Evolutionary conservation across 2,888 invertebrate genomes (phyloP).

Genomic region (Thumatha senex): DNA sequence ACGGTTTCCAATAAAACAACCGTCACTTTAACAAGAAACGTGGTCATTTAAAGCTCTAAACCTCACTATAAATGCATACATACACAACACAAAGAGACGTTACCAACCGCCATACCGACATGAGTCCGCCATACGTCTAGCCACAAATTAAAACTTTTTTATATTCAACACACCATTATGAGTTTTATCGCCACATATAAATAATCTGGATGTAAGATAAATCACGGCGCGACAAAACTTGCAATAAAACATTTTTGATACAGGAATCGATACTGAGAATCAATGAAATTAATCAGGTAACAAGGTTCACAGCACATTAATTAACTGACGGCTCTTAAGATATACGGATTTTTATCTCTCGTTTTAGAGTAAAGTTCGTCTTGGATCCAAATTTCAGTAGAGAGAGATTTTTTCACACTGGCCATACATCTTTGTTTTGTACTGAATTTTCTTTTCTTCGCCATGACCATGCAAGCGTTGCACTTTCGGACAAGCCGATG

Average conservation of each 20-base stretch:
- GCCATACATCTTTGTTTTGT: too few relatives aligned
- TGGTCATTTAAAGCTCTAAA: conserved; percentile 9
- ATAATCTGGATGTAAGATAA: conserved; percentile 52
- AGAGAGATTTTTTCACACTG: too few relatives aligned
- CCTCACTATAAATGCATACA: neutral
- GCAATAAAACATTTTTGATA: conserved; percentile 45
- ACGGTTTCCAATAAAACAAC: conserved; percentile 23
- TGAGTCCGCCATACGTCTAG: conserved; percentile 31
- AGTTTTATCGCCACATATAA: conserved; percentile 54
- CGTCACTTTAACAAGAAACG: conserved; percentile 20
- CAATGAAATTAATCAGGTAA: conserved; percentile 21
- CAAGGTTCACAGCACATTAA: neutral
- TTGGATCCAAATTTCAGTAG: too few relatives aligned
- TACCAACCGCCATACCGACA: conserved; percentile 7
- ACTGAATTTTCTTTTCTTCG: too few relatives aligned
- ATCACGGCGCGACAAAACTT: conserved; percentile 40
- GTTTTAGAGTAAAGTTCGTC: too few relatives aligned
- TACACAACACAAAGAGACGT: conserved; percentile 3
- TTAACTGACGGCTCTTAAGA: too few relatives aligned
- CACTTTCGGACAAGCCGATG: too few relatives aligned
- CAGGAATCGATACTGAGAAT: conserved; percentile 38
- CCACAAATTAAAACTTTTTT: conserved; percentile 44
- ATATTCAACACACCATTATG: conserved; percentile 30
- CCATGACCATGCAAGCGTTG: too few relatives aligned
- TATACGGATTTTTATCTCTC: too few relatives aligned